These are phyloP conservation scores for Scarus forsteni DNA, from an alignment of 2,797 vertebrate species.

Conservation along the genomic window DNA sequence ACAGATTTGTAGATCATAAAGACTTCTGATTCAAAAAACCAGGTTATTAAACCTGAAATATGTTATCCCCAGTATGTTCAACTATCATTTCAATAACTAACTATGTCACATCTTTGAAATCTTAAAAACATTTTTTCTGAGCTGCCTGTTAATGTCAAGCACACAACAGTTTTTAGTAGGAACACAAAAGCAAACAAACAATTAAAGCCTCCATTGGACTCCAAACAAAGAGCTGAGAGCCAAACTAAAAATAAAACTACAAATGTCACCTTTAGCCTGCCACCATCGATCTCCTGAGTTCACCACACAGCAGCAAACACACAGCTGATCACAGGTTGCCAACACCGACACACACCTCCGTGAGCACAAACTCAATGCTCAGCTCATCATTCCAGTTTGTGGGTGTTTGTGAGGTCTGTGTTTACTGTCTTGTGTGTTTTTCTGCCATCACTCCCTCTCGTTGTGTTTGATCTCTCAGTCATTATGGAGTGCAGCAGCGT, in stretches of 20 bases:
- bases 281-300: slow-evolving; percentile 37
- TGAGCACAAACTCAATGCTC: slow-evolving; percentile 6
- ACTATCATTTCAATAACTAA: too few relatives aligned
- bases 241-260: slow-evolving; percentile 35
- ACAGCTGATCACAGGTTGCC: slow-evolving; percentile 10
- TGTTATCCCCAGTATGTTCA: too few relatives aligned
- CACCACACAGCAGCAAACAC: not conserved
- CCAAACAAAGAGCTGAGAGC: not conserved
- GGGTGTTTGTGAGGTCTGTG: not conserved
- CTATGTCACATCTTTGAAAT: too few relatives aligned
- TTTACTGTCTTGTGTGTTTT: slow-evolving; percentile 13
- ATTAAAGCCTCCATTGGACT: too few relatives aligned
- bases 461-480: slow-evolving; percentile 37
- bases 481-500: slow-evolving; percentile 22
- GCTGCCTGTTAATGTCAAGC: too few relatives aligned
- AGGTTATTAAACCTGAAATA: too few relatives aligned
- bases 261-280: slow-evolving; percentile 42
- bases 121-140: too few relatives aligned
- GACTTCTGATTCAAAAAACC: too few relatives aligned
- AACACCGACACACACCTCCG: not conserved
- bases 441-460: not conserved
- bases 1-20: too few relatives aligned
- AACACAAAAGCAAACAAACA: too few relatives aligned
- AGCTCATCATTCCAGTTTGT: not conserved
- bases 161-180: too few relatives aligned